Base-by-base conservation (phyloP, 1,140 invertebrate species). In the Temnothorax nylanderi region DNA sequence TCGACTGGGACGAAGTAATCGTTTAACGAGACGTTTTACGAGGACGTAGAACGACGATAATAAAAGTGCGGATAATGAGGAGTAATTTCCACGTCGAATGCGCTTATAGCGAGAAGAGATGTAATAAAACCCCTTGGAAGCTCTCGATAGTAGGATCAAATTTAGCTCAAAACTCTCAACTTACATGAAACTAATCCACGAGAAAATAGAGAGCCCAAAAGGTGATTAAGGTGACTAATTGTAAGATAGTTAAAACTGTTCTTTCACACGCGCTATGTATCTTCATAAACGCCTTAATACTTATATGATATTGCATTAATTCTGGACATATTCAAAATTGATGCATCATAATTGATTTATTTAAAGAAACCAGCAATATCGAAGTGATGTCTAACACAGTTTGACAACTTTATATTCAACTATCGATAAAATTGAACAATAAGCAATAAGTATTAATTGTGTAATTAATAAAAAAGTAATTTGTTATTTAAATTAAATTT, bases 61-160 rank as follows among this genome's bases (percentile, higher is more conserved):
- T 74, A 74, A 74, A 74, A 75, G 41, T 44, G 41, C 80, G 54
- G 51, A 75, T 84, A 81, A 71, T 41, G 47, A 81, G 18, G 34
- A 81, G 64, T 51, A 81, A 56, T 71, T 69, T 69, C 54, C 13
- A 21, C 34, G 47, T 69, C 64, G 16, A 81, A 81, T 69, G 77
- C 5, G 34, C 34, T 71, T 41, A 26, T 54, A 41, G n/a, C 8
- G 34, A 81, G 10, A 71, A 81, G 77, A 81, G 34, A 56, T 69
- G 34, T 32, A 21, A 81, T 81, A 81, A 81, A 56, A 71, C 13
- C 16, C 16, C 26, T 32, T 8, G 34, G 16, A 58, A 64, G 8
- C 32, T 78, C 41, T 47, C 56, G 41, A 76, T 76, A 76, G 41
- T 26, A 32, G 18, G 18, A 37, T 37, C 10, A 64, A 77, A 77